A percentile compares a stretch with the other conserved stretches of the same genome.
phyloP scores from a whole-genome alignment of 2,113 vertebrate genomes.

The Lipophrys pholis region DNA sequence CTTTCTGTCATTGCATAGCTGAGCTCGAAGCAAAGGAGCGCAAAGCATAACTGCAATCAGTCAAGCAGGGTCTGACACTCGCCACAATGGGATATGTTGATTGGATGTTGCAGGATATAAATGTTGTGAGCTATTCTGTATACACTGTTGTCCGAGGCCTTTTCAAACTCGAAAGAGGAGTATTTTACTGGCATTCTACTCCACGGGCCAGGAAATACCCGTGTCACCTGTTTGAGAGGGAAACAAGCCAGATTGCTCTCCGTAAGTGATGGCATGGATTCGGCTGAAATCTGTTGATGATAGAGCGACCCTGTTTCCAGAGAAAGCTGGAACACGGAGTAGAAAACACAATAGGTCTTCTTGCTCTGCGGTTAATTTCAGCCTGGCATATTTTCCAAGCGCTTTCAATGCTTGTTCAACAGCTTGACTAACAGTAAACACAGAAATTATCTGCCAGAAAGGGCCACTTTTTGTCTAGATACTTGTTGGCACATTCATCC shows the following conservation, averaged over 20 bases:
- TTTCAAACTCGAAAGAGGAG: conserved; percentile 22
- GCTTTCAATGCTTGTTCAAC: too few relatives aligned
- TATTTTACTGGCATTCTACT: conserved; percentile 34
- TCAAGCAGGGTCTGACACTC: conserved; percentile 65
- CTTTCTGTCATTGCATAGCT: conserved; percentile 73
- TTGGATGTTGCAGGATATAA: conserved; percentile 61
- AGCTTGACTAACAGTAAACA: too few relatives aligned
- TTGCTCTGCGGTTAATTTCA: too few relatives aligned
- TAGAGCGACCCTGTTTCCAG: too few relatives aligned
- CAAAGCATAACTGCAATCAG: conserved; percentile 72
- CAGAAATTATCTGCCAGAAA: too few relatives aligned
- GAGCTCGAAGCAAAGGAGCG: conserved; percentile 61
- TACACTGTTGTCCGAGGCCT: conserved; percentile 31
- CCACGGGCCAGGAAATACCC: conserved; percentile 15
- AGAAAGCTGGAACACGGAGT: too few relatives aligned
- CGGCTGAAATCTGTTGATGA: conserved; percentile 6
- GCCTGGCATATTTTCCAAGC: too few relatives aligned
- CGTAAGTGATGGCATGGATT: not conserved
- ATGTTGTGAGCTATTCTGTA: conserved; percentile 37
- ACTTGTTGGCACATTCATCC: too few relatives aligned
- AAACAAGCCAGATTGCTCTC: conserved; percentile 11
- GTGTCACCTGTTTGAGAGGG: conserved; percentile 35
- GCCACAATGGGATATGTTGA: conserved; percentile 68
- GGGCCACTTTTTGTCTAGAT: too few relatives aligned
- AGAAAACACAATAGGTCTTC: too few relatives aligned